phyloP scores from a whole-genome alignment of 2,797 vertebrate genomes.

The Lophotriccus pileatus region DNA sequence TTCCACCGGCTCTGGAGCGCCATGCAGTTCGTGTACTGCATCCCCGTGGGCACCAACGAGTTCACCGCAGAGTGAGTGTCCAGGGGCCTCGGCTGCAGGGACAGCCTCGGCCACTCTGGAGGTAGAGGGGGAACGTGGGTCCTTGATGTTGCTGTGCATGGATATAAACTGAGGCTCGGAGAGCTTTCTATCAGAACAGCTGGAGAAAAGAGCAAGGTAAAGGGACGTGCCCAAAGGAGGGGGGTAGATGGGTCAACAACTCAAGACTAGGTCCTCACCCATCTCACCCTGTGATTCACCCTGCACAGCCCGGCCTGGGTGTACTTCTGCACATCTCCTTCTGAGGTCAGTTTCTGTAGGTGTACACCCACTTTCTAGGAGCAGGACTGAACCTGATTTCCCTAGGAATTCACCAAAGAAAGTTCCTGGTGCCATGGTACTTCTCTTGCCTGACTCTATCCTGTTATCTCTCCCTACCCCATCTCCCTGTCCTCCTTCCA shows the following conservation, averaged over 20 bases:
- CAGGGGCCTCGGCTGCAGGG: background rate
- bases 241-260: background rate
- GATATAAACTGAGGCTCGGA: background rate
- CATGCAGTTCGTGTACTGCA: conserved; percentile 99
- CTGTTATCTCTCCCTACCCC: background rate
- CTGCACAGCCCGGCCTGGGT: background rate
- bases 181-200: background rate
- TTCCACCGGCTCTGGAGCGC: conserved; percentile 99
- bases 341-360: background rate
- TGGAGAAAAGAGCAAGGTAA: background rate
- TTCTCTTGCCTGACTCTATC: background rate
- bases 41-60: conserved; percentile 96
- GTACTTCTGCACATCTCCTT: background rate
- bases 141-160: background rate
- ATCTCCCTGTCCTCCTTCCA: conserved; percentile 39
- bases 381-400: background rate
- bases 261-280: background rate
- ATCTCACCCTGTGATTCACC: background rate
- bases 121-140: accelerated
- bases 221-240: background rate
- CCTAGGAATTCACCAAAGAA: background rate
- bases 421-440: background rate
- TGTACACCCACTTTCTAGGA: background rate
- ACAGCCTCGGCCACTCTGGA: background rate
- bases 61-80: conserved; percentile 95